Conservation (phyloP, 2,113 vertebrate species). For the Menura novaehollandiae region DNA sequence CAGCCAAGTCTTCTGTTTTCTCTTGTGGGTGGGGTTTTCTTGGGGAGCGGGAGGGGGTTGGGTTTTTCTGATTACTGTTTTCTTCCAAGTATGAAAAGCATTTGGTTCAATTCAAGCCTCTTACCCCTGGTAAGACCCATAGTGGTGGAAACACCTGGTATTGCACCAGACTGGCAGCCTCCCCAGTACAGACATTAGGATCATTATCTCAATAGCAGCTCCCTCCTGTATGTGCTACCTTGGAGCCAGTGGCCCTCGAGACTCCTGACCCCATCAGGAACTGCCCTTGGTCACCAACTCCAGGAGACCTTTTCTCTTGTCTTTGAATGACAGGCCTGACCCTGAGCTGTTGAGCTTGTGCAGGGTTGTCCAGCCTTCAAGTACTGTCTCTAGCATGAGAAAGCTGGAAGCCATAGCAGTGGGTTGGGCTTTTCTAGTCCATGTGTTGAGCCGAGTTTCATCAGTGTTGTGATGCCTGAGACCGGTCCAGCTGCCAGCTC, state of each 20-base stretch:
- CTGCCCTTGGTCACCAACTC: background rate
- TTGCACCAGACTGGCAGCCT: background rate
- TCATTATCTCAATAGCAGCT: background rate
- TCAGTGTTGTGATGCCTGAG: accelerated
- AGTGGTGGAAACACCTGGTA: background rate
- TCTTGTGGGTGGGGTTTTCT: background rate
- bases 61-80: background rate
- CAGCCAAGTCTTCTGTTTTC: background rate
- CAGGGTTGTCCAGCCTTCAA: background rate
- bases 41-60: no score
- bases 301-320: background rate
- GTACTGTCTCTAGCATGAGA: background rate
- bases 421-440: background rate
- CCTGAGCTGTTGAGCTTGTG: background rate
- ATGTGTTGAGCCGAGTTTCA: background rate
- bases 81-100: background rate
- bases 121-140: background rate
- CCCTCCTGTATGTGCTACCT: background rate
- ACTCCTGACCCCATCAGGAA: background rate
- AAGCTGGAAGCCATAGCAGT: background rate
- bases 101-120: background rate
- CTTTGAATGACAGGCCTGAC: background rate
- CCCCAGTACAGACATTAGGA: background rate
- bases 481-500: background rate
- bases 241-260: background rate